A percentile compares a stretch with the other conserved stretches of the same genome.
Conservation (phyloP, 2,797 vertebrate species). For the Fratercula arctica region DNA sequence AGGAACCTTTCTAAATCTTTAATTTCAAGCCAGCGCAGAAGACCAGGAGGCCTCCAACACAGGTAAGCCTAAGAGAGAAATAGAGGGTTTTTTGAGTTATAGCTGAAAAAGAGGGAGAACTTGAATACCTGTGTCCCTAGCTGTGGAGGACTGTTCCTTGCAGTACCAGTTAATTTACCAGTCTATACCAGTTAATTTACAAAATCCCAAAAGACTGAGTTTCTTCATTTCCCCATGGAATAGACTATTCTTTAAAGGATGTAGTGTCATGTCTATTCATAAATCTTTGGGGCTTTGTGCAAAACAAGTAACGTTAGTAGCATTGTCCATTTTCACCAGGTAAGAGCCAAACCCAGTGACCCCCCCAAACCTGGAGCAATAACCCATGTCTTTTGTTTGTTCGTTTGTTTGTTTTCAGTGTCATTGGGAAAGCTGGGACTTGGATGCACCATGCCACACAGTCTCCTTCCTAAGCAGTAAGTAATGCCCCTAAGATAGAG, state of each 20-base stretch:
- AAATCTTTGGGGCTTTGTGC: not conserved
- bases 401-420: not conserved
- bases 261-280: not conserved
- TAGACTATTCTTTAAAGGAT: not conserved
- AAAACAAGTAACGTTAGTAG: not conserved
- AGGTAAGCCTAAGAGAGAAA: not conserved
- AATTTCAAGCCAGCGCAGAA: not conserved
- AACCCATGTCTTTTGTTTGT: not conserved
- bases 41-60: not conserved
- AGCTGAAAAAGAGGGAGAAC: not conserved
- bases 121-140: not conserved
- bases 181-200: not conserved
- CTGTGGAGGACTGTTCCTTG: not conserved
- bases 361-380: not conserved
- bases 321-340: not conserved
- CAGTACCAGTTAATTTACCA: not conserved
- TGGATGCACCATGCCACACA: not conserved
- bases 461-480: not conserved
- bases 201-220: not conserved
- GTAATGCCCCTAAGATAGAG: not conserved
- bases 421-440: not conserved
- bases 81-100: rapidly evolving
- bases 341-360: not conserved
- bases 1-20: not conserved
- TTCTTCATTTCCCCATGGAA: not conserved